phyloP scores from a whole-genome alignment of 1,140 invertebrate species.

The Lepidurus packardi region DNA sequence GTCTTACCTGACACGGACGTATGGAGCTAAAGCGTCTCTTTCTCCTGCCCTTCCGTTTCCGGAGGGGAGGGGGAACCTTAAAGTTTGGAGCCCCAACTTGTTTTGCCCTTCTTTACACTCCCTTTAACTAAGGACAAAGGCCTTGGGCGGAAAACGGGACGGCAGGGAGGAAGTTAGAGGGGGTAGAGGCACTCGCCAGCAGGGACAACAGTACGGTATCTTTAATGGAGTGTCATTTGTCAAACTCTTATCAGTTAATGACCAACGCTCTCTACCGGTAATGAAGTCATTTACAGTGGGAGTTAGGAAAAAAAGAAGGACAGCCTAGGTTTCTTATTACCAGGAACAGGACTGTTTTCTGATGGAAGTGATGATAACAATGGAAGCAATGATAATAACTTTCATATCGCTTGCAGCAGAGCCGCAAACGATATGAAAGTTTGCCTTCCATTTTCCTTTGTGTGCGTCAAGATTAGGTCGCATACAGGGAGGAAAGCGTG shows the following conservation, averaged over 20 bases:
- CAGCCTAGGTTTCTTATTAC: not conserved
- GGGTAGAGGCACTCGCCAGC: not conserved
- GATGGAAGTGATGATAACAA: not conserved
- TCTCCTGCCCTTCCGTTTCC: no score
- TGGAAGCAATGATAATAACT: not conserved
- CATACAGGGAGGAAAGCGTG: not conserved
- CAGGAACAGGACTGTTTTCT: no score
- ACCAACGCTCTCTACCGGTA: not conserved
- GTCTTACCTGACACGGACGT: not conserved
- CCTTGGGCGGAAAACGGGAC: not conserved
- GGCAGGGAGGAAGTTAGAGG: no score
- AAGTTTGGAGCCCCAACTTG: not conserved
- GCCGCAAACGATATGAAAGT: no score
- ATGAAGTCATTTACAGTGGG: not conserved
- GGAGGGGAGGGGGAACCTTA: not conserved
- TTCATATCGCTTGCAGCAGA: no score
- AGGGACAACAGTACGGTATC: not conserved
- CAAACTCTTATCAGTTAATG: slow-evolving; percentile 6
- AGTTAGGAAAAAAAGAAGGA: not conserved
- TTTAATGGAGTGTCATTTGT: slow-evolving; percentile 2
- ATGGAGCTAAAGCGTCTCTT: no score
- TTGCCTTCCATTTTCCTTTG: not conserved
- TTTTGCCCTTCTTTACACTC: not conserved
- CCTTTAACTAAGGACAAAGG: not conserved
- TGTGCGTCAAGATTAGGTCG: not conserved